A percentile compares a stretch with the other conserved stretches of the same genome.
Evolutionary conservation across 2,113 vertebrate species (phyloP).

Genomic region (Stigmatopora argus): DNA sequence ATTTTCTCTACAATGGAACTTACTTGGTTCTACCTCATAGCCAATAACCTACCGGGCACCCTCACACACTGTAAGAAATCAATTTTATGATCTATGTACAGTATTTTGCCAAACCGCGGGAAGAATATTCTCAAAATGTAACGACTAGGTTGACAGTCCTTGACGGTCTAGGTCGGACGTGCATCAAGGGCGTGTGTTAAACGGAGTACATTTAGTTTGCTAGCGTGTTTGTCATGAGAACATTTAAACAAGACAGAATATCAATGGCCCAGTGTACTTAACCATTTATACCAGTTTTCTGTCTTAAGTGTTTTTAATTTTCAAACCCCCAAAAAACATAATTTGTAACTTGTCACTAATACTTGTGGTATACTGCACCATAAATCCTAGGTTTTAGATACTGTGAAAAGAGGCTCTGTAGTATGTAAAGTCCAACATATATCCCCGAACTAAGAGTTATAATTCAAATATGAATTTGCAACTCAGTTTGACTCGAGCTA

Average conservation of each 20-base stretch:
- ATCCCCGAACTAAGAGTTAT: slow-evolving; percentile 38
- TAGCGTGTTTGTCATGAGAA: slow-evolving; percentile 40
- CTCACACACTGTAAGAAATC: slow-evolving; percentile 52
- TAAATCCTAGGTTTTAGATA: slow-evolving; percentile 17
- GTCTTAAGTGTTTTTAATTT: slow-evolving; percentile 23
- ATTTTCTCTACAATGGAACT: slow-evolving; percentile 67
- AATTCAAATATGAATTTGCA: slow-evolving; percentile 36
- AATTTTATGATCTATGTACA: slow-evolving; percentile 51
- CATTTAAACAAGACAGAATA: slow-evolving; percentile 5
- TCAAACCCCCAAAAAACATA: slow-evolving; percentile 27
- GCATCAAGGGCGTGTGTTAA: slow-evolving; percentile 47
- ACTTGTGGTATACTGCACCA: slow-evolving; percentile 38
- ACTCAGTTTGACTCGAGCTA: slow-evolving; percentile 40
- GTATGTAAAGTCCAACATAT: slow-evolving; percentile 37
- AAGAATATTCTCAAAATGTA: slow-evolving; percentile 57
- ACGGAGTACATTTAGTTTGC: slow-evolving; percentile 54
- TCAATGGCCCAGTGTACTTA: not conserved
- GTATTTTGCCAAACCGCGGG: slow-evolving; percentile 61
- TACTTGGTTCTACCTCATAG: slow-evolving; percentile 78
- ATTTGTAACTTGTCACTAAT: slow-evolving; percentile 52
- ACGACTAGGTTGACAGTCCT: slow-evolving; percentile 66
- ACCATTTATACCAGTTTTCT: slow-evolving; percentile 27
- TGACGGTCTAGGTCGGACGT: slow-evolving; percentile 55
- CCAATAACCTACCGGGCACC: slow-evolving; percentile 71
- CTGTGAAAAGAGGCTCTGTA: slow-evolving; percentile 37